Percentiles rank a stretch among this genome's conserved stretches.
Evolutionary conservation across 2,113 vertebrate genomes (phyloP).

Genomic region (Craseonycteris thonglongyai): DNA sequence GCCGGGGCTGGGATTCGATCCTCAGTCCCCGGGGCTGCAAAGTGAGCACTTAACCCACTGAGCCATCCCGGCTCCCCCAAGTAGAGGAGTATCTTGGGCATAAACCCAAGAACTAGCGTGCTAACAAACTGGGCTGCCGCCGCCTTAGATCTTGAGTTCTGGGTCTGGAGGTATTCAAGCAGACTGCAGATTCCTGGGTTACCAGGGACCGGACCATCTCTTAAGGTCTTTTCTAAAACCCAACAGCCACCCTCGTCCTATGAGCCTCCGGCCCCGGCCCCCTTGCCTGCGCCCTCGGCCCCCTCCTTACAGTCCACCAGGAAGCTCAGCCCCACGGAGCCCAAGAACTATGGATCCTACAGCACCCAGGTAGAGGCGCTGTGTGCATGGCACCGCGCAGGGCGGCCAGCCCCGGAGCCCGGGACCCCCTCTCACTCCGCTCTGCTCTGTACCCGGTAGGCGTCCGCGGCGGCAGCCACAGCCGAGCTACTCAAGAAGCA

Average conservation of each 20-base stretch:
- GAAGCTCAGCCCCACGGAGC: constrained; percentile 87
- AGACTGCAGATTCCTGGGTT: background rate
- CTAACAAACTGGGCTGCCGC: background rate
- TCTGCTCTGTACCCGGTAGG: constrained; percentile 31
- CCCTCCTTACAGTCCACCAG: constrained; percentile 74
- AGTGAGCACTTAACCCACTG: too few species aligned
- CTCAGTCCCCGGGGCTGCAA: too few species aligned
- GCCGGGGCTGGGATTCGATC: too few species aligned
- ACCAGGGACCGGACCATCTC: background rate
- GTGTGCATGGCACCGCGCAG: accelerated
- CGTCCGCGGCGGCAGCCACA: constrained; percentile 81
- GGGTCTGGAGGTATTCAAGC: background rate
- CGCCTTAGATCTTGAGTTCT: background rate
- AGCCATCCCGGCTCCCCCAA: too few species aligned
- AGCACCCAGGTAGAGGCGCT: constrained; percentile 84
- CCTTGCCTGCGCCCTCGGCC: constrained; percentile 68
- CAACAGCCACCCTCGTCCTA: constrained; percentile 83
- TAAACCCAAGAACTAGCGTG: background rate
- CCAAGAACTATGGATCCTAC: constrained; percentile 93
- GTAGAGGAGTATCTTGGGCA: too few species aligned
- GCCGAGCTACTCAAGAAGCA: constrained; percentile 91
- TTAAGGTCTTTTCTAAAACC: background rate
- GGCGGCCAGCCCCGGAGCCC: background rate
- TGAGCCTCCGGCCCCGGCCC: constrained; percentile 69
- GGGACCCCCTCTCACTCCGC: background rate